Evolutionary conservation across 1,140 invertebrate species (phyloP).

Genomic region (Adelges cooleyi): DNA sequence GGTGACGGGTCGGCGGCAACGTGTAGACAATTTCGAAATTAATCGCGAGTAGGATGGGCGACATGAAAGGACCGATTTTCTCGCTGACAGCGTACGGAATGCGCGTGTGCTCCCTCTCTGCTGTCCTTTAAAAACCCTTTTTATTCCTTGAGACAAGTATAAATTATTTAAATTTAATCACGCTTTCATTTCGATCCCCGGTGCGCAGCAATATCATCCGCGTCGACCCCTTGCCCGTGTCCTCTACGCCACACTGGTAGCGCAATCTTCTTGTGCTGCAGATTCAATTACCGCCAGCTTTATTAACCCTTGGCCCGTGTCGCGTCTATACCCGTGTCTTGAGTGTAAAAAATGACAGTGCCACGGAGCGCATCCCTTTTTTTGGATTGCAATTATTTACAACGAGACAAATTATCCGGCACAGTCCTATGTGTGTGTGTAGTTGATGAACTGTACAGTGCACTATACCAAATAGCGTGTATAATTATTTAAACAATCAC

Average conservation of each 20-base stretch:
- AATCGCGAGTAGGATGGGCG: not conserved
- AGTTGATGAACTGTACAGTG: too few relatives aligned
- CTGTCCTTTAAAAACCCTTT: conserved; percentile 19
- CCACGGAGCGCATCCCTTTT: too few relatives aligned
- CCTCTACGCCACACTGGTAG: conserved; percentile 5
- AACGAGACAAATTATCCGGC: too few relatives aligned
- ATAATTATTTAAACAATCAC: too few relatives aligned
- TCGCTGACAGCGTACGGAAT: not conserved
- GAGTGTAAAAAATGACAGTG: not conserved
- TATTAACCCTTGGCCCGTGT: conserved; percentile 16
- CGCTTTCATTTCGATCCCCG: conserved; percentile 16
- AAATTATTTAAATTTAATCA: conserved; percentile 29
- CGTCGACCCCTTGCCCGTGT: conserved; percentile 1
- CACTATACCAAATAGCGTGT: too few relatives aligned
- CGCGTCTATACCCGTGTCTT: not conserved
- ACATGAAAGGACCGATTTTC: conserved; percentile 10
- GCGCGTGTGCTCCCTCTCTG: not conserved
- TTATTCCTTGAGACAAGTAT: conserved; percentile 29
- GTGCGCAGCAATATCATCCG: conserved; percentile 18
- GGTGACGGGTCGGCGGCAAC: not conserved
- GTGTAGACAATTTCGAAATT: not conserved
- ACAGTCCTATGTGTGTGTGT: too few relatives aligned
- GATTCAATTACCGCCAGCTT: conserved; percentile 26
- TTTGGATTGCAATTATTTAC: too few relatives aligned
- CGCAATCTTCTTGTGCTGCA: conserved; percentile 11